Evolutionary conservation across 1,140 invertebrate genomes (phyloP).

Genomic region (Drosophila novamexicana): DNA sequence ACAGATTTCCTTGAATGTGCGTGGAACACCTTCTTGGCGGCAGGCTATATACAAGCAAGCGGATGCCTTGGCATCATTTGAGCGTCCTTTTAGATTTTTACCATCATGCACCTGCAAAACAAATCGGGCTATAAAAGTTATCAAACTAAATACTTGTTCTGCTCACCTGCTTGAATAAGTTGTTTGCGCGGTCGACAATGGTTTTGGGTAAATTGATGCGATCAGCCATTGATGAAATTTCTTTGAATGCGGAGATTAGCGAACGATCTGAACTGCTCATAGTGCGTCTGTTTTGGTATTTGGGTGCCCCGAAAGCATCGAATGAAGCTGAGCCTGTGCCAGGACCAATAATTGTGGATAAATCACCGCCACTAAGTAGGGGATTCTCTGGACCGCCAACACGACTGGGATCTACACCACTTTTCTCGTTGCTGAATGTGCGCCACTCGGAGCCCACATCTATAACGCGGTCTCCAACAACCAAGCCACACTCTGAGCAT

Average conservation of each 20-base stretch:
- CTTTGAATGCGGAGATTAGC: conserved; percentile 97
- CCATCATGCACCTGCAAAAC: conserved; percentile 93
- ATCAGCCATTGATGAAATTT: conserved; percentile 99
- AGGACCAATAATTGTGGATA: conserved; percentile 98
- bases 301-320: conserved; percentile 93
- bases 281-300: conserved; percentile 97
- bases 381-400: conserved; percentile 99
- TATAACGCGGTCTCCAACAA: conserved; percentile 99
- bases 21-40: conserved; percentile 98
- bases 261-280: conserved; percentile 97
- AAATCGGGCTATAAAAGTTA: not conserved
- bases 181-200: conserved; percentile 97
- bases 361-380: conserved; percentile 96
- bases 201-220: conserved; percentile 98
- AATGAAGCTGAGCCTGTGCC: conserved; percentile 92
- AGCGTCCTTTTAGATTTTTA: conserved; percentile 96
- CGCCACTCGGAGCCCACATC: conserved; percentile 99
- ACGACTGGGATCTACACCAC: conserved; percentile 98
- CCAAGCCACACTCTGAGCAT: conserved; percentile 99
- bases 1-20: conserved; percentile 99
- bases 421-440: conserved; percentile 99
- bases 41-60: conserved; percentile 99
- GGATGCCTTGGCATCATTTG: conserved; percentile 99
- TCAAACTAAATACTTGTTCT: not conserved
- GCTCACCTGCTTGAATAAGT: conserved; percentile 95